Conservation (phyloP, 2,113 vertebrate genomes). For the Corythornis madagascariensis region DNA sequence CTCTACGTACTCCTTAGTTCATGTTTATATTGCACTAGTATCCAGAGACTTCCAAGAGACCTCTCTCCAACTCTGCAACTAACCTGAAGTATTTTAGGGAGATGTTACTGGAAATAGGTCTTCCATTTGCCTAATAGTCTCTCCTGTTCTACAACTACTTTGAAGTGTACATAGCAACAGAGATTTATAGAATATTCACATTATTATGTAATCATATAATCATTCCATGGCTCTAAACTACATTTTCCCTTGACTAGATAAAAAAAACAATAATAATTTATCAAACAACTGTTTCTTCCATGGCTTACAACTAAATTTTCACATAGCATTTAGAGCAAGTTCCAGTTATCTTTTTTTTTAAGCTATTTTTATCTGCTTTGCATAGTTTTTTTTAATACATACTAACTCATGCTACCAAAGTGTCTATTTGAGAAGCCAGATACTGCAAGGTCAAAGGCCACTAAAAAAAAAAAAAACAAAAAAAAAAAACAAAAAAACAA, state of each 20-base stretch:
- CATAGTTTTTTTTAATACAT: not conserved
- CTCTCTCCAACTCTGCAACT: not conserved
- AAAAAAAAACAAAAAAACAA: not conserved
- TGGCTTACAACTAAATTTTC: not conserved
- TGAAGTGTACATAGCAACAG: not conserved
- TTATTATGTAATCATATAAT: not conserved
- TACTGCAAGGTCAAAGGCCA: constrained; percentile 9
- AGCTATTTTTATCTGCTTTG: not conserved
- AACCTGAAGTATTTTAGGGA: not conserved
- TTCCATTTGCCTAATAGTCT: constrained; percentile 16
- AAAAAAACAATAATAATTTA: not conserved
- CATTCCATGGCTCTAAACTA: not conserved
- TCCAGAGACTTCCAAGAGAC: not conserved
- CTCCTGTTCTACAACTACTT: not conserved
- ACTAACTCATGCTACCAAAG: not conserved
- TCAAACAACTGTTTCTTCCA: not conserved
- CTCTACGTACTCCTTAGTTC: not conserved
- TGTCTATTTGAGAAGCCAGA: not conserved
- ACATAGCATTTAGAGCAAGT: not conserved
- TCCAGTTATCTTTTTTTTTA: not conserved
- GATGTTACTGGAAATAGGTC: not conserved
- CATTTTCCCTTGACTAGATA: not conserved
- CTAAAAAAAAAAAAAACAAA: not conserved
- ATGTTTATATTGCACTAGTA: not conserved
- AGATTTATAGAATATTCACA: constrained; percentile 7